Percentiles rank a stretch among this genome's conserved stretches.
These are phyloP conservation scores for Gallinago paraguaiae DNA, from an alignment of 2,113 vertebrate genomes.

Conservation along the genomic window DNA sequence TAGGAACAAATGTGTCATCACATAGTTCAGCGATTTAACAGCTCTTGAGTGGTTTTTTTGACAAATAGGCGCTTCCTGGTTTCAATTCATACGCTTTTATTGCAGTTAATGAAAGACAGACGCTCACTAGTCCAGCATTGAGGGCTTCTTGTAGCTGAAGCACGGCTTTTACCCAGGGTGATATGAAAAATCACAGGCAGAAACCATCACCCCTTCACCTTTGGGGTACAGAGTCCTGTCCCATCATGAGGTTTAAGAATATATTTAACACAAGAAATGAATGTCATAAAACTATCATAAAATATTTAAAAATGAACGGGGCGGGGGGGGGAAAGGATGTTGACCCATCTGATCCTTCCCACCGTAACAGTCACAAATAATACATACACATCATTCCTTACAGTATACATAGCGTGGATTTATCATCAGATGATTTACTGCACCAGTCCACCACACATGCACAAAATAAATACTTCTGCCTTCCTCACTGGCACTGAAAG, in stretches of 20 bases:
- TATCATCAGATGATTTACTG: neutral
- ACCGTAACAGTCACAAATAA: neutral
- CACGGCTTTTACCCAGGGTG: neutral
- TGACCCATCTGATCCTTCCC: neutral
- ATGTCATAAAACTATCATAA: neutral
- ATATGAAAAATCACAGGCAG: neutral
- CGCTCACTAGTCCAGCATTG: neutral
- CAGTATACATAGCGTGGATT: neutral
- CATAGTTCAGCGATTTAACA: slow-evolving; percentile 45
- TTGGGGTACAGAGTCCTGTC: neutral
- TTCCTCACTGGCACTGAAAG: neutral
- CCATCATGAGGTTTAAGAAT: neutral
- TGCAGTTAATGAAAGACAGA: slow-evolving; percentile 4
- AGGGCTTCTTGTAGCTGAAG: neutral
- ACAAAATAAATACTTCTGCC: neutral
- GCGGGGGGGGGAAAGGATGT: neutral
- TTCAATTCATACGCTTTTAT: slow-evolving; percentile 52
- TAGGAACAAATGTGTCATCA: slow-evolving; percentile 27
- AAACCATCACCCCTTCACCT: neutral
- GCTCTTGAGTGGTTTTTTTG: slow-evolving; percentile 27
- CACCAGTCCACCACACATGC: neutral
- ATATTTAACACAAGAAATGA: neutral
- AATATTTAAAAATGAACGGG: neutral
- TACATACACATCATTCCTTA: neutral
- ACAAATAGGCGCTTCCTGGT: slow-evolving; percentile 53